phyloP scores from a whole-genome alignment of 2,888 invertebrate genomes.

The Clanis bilineata region DNA sequence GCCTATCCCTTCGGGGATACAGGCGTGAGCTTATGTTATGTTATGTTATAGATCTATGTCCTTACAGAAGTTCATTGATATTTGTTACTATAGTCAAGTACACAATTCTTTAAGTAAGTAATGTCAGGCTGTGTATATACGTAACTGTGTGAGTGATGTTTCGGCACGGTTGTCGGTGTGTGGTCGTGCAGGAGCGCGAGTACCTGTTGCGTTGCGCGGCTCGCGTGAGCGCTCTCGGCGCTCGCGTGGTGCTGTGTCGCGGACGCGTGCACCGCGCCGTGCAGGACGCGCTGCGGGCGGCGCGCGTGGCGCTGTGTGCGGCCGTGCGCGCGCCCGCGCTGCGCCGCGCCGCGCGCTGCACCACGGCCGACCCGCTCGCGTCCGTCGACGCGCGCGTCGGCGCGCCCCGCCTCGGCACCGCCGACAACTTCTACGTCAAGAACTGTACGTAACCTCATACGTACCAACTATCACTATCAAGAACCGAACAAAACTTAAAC shows the following conservation, averaged over 20 bases:
- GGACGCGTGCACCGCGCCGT: conserved; percentile 93
- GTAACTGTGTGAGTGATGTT: background rate
- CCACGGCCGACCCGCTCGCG: conserved; percentile 92
- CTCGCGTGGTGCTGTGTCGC: conserved; percentile 94
- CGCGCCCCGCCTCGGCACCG: conserved; percentile 91
- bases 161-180: no score
- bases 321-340: conserved; percentile 86
- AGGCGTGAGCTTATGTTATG: no score
- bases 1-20: no score
- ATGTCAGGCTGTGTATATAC: no score
- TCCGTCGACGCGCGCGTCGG: conserved; percentile 94
- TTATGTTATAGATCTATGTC: no score
- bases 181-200: conserved; percentile 86
- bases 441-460: conserved; percentile 53
- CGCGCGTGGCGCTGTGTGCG: conserved; percentile 88
- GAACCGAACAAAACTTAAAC: no score
- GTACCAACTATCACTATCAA: no score
- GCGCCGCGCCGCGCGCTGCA: conserved; percentile 87
- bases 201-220: conserved; percentile 93
- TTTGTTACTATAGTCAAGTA: no score
- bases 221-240: conserved; percentile 91
- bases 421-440: conserved; percentile 90
- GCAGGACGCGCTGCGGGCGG: conserved; percentile 89
- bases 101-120: no score
- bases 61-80: no score